Evolutionary conservation across 2,888 invertebrate species (phyloP).

Genomic region (Anoplius nigerrimus): DNA sequence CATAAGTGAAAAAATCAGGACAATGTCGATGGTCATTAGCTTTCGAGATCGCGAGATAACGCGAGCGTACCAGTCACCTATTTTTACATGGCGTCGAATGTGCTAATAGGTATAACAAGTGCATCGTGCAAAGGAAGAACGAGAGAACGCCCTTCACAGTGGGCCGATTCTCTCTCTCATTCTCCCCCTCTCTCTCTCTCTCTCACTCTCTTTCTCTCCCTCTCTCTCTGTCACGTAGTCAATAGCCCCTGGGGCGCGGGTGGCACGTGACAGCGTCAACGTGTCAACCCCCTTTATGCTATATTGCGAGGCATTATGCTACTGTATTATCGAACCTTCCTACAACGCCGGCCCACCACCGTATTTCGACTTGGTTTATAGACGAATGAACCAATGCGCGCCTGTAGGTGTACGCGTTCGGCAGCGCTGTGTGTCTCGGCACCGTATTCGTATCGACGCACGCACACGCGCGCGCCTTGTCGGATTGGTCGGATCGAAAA

Average conservation of each 20-base stretch:
- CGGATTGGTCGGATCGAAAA: slow-evolving; percentile 33
- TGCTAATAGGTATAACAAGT: slow-evolving; percentile 44
- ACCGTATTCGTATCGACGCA: slow-evolving; percentile 14
- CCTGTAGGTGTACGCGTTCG: not conserved
- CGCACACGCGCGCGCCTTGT: slow-evolving; percentile 4
- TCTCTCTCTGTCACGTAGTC: slow-evolving; percentile 52
- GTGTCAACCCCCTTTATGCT: slow-evolving; percentile 59
- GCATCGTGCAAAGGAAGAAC: slow-evolving; percentile 29
- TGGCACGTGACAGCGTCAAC: slow-evolving; percentile 60
- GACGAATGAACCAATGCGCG: not conserved
- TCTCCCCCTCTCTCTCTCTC: too few relatives aligned
- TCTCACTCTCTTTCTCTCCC: too few relatives aligned
- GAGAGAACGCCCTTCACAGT: slow-evolving; percentile 34
- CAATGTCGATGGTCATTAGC: too few relatives aligned
- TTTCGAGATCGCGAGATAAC: too few relatives aligned
- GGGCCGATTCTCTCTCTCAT: slow-evolving; percentile 21
- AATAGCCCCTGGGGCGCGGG: slow-evolving; percentile 55
- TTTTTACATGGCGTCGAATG: too few relatives aligned
- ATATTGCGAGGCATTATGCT: slow-evolving; percentile 58
- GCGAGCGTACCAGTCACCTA: too few relatives aligned
- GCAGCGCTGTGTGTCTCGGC: not conserved
- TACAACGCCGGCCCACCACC: slow-evolving; percentile 35
- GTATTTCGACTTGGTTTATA: slow-evolving; percentile 40
- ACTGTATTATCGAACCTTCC: slow-evolving; percentile 55
- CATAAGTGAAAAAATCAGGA: too few relatives aligned